These are phyloP conservation scores for Melanitta fusca DNA, from an alignment of 2,797 vertebrate genomes.

Conservation along the genomic window DNA sequence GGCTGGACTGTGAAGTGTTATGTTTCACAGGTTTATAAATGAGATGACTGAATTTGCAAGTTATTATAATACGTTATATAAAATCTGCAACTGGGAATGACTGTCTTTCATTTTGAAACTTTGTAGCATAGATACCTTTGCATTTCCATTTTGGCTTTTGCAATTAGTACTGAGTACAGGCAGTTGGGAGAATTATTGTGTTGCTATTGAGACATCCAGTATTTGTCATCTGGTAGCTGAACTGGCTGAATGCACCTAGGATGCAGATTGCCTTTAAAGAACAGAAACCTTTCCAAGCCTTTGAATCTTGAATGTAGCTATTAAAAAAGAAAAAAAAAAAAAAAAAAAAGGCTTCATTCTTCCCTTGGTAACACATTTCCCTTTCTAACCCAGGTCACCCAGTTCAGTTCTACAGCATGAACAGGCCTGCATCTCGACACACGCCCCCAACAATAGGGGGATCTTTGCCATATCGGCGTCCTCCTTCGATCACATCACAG, in stretches of 20 bases:
- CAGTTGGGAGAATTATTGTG: not conserved
- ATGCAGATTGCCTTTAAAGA: not conserved
- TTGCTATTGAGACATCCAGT: not conserved
- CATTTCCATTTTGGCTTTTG: not conserved
- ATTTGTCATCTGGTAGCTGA: not conserved
- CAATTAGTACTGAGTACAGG: not conserved
- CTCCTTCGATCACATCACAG: slow-evolving; percentile 93
- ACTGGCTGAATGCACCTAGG: not conserved
- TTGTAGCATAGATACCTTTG: not conserved
- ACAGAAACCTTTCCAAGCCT: not conserved
- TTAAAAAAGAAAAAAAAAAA: not conserved
- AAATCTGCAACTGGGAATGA: not conserved
- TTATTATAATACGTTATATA: not conserved
- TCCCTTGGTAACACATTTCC: not conserved
- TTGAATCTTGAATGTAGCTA: not conserved
- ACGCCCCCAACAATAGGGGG: slow-evolving; percentile 90
- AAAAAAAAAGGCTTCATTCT: not conserved
- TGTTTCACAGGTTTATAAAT: not conserved
- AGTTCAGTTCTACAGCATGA: slow-evolving; percentile 99
- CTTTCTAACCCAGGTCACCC: slow-evolving; percentile 82
- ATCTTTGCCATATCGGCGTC: slow-evolving; percentile 93
- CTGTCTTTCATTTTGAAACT: not conserved
- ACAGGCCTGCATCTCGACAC: slow-evolving; percentile 89
- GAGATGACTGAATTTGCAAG: not conserved
- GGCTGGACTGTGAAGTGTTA: not conserved